phyloP scores from a whole-genome alignment of 2,113 vertebrate genomes.

The Gallinago paraguaiae region DNA sequence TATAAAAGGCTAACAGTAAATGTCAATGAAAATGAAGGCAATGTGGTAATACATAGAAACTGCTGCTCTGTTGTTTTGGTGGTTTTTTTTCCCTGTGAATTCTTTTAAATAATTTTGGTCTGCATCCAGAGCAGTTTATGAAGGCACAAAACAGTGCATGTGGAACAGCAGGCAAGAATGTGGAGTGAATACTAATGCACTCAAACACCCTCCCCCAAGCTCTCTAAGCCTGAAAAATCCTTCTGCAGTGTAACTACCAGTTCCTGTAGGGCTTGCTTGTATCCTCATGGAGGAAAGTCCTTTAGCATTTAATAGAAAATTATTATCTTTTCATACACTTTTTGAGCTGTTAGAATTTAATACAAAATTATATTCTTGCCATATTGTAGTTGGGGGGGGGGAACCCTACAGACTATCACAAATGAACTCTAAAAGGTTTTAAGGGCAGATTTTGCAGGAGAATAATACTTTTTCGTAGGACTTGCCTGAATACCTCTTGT shows the following conservation, averaged over 20 bases:
- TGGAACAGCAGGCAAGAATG: constrained; percentile 44
- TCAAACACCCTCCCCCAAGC: constrained; percentile 15
- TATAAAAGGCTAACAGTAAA: constrained; percentile 45
- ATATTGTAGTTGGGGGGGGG: not conserved
- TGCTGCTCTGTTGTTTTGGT: not conserved
- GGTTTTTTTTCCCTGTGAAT: not conserved
- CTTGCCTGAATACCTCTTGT: not conserved
- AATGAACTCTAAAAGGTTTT: constrained; percentile 26
- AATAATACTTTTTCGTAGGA: not conserved
- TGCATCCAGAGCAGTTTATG: constrained; percentile 51
- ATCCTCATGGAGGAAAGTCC: constrained; percentile 2
- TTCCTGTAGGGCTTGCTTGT: constrained; percentile 17
- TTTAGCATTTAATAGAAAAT: constrained; percentile 26
- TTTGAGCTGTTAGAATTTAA: constrained; percentile 1
- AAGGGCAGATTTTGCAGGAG: not conserved
- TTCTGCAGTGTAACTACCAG: constrained; percentile 19
- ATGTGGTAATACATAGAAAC: constrained; percentile 29
- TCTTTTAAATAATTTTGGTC: constrained; percentile 53
- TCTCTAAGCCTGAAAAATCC: constrained; percentile 45
- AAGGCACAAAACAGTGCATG: constrained; percentile 30
- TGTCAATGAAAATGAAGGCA: constrained; percentile 33
- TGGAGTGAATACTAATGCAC: constrained; percentile 52
- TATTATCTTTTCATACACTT: constrained; percentile 1
- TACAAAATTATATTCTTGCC: not conserved
- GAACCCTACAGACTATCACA: not conserved